Evolutionary conservation across 2,888 invertebrate genomes (phyloP).

Genomic region (Ormyrus nitidulus): DNA sequence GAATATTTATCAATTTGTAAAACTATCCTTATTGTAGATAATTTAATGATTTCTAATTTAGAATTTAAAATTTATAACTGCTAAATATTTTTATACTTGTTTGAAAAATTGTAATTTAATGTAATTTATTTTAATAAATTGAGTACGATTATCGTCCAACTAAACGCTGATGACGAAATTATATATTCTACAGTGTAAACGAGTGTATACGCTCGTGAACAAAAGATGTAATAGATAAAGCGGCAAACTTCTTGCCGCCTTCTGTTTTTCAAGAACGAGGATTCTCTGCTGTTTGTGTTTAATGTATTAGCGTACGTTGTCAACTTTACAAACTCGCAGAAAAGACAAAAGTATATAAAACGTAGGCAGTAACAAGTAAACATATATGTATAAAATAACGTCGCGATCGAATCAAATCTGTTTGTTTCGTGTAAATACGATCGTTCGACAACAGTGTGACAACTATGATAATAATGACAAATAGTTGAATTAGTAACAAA

Average conservation of each 20-base stretch:
- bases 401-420: conserved; percentile 51
- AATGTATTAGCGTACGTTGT: conserved; percentile 11
- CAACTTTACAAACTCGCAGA: conserved; percentile 5
- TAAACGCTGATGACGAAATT: neutral
- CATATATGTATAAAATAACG: conserved; percentile 10
- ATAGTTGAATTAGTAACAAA: neutral
- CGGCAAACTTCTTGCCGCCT: neutral
- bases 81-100: neutral
- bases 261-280: conserved; percentile 1
- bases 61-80: conserved; percentile 15
- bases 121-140: conserved; percentile 11
- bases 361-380: conserved; percentile 18
- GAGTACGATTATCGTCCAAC: neutral
- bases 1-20: conserved; percentile 10
- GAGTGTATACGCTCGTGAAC: neutral
- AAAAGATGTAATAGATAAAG: conserved; percentile 14
- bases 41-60: conserved; percentile 32
- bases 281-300: conserved; percentile 7
- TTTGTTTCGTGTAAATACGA: conserved; percentile 57
- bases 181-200: conserved; percentile 29
- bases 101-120: conserved; percentile 30
- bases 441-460: conserved; percentile 41
- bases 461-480: conserved; percentile 49
- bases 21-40: conserved; percentile 17
- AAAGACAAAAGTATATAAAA: neutral